Evolutionary conservation across 2,888 invertebrate species (phyloP), one percentile per base, ranked within the genome.

Genomic region (Thera obeliscata): DNA sequence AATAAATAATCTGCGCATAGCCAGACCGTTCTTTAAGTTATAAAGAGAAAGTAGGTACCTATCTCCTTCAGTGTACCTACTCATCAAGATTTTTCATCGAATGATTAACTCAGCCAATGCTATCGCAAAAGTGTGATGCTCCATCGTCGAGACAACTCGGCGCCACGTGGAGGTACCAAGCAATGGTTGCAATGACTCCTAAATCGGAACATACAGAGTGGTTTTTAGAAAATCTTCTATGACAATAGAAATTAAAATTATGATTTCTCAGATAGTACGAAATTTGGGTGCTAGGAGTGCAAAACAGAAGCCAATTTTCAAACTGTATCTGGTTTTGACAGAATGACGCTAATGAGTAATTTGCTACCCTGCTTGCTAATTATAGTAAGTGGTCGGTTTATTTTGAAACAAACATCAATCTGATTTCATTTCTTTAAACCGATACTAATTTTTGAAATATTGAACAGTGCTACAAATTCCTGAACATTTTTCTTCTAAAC

Each of bases 151-250:
- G 91, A 91, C 91, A 75, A 69, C 70, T 71, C 73, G 91, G 87
- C 91, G 90, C 84, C 91, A 60, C 67, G 52, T 75, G 85, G 87
- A 86, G 87, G 86, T 89, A 89, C 84, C 89, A 89, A 82, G 82
- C 83, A 76, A 87, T 87, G 86, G 82, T 81, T 72, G 63, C 66
- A 63, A 79, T 72, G 76, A 75, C 66, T 73, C 66, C 58, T 12
- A 22, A 1, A 71, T 72, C 72, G 64, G 35, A 33, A 60, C 72
- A 83, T 74, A 87, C 82, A 68, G 73, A 67, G 67, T 69, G 78
- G 41, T 65, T 76, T 9, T 46, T 46, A 2, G 43, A 46, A 46
- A 46, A 43, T 7, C 5, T 5, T 22, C 5, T 7, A 41, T 4
- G 41, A 41, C 1, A 41, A 7, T 2, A 41, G 6, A 6, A 7